phyloP scores from a whole-genome alignment of 1,140 invertebrate genomes.

The Brachionus calyciflorus region DNA sequence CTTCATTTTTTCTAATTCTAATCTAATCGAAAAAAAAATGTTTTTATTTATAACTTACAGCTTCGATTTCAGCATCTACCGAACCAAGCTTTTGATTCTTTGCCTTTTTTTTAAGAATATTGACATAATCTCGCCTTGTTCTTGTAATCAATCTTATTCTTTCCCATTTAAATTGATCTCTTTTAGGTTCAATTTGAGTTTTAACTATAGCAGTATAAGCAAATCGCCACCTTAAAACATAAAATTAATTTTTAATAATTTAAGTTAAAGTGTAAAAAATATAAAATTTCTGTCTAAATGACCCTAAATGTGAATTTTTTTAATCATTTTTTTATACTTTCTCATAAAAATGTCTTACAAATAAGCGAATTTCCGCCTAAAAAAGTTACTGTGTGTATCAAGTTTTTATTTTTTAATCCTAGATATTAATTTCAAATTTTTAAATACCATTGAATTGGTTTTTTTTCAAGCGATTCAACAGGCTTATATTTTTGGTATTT shows the following conservation, averaged over 20 bases:
- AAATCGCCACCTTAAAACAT: constrained; percentile 33
- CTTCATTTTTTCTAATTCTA: too few species aligned
- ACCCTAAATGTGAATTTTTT: too few species aligned
- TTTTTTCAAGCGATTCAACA: neutral
- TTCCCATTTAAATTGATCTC: constrained; percentile 36
- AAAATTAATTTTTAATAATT: too few species aligned
- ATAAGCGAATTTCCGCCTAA: too few species aligned
- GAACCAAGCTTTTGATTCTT: neutral
- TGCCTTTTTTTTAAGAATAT: constrained; percentile 22
- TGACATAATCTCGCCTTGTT: constrained; percentile 38
- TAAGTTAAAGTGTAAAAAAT: too few species aligned
- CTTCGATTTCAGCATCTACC: neutral
- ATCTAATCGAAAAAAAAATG: too few species aligned
- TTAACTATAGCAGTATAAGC: constrained; percentile 25
- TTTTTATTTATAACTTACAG: neutral
- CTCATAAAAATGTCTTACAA: too few species aligned
- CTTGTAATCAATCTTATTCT: neutral
- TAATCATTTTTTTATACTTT: too few species aligned
- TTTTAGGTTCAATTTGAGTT: constrained; percentile 19
- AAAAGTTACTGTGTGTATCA: too few species aligned
- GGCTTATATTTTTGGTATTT: constrained; percentile 36
- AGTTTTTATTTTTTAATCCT: neutral
- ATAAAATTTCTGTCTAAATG: too few species aligned
- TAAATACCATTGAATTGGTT: neutral
- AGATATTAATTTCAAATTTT: neutral